Base-by-base conservation (phyloP, 1,140 invertebrate species). In the Calycopis cecrops region DNA sequence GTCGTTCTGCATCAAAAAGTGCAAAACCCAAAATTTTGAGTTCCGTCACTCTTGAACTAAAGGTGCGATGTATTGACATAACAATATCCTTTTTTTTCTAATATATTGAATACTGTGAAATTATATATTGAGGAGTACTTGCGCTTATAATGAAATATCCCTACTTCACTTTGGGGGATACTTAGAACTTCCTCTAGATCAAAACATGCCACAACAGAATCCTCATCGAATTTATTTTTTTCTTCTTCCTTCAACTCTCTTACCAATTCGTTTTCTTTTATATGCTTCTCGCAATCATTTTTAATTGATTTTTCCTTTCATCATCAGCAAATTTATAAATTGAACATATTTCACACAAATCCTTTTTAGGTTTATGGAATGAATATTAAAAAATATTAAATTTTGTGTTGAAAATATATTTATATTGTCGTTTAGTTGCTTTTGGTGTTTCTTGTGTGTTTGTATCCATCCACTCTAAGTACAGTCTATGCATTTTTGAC, bases 101-200 rank as follows among this genome's bases (percentile, higher is more conserved):
- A 14, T 16, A 35, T 9, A 38, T 65, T 44, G 52, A 51, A 69
- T 10, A 66, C n/a, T n/a, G 59, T 69, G 50, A 67, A 63, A 54
- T 69, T 69, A 17, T 66, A 64, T 9, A 66, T 47, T 3, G n/a
- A n/a, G n/a, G 67, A 48, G 44, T 63, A 67, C 57, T 67, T 67
- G 1, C 67, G 18, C 52, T 69, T 67, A 14, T 69, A 67, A 55
- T 69, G 48, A 53, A 69, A 67, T n/a, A 60, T 60, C 11, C 59
- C 49, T 12, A 67, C 59, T 44, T 57, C 12, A 17, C 54, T 57
- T 52, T 67, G 55, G 10, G 55, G 55, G 10, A 52, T 48, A 48
- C 11, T 60, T n/a, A 63, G 50, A 1, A 66, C 59, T 55, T 61
- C 63, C 50, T 61, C 44, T 14, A 66, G 37, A 48, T 66, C 59